These are phyloP conservation scores for Drosophila helvetica DNA, from an alignment of 2,888 invertebrate genomes.

Conservation along the genomic window DNA sequence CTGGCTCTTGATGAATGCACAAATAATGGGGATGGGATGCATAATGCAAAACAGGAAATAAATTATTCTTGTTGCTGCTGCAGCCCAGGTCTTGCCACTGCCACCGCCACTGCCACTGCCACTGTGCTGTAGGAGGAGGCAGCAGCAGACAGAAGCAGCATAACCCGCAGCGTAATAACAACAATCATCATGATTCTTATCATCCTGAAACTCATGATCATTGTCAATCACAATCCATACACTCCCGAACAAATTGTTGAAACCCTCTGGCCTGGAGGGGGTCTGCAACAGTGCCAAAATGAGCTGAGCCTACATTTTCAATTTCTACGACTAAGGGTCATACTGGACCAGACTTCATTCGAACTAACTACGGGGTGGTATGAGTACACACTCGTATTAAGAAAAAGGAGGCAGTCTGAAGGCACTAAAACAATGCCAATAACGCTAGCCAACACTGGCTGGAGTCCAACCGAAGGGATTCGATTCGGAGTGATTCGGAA, in stretches of 20 bases:
- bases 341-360: too few relatives aligned
- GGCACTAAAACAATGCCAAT: too few relatives aligned
- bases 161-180: slow-evolving; percentile 56
- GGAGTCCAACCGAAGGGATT: too few relatives aligned
- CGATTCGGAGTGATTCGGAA: too few relatives aligned
- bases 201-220: slow-evolving; percentile 29
- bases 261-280: background rate
- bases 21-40: slow-evolving; percentile 60
- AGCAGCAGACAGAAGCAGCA: slow-evolving; percentile 42
- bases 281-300: too few relatives aligned
- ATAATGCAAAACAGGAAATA: slow-evolving; percentile 73
- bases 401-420: too few relatives aligned
- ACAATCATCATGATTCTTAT: slow-evolving; percentile 62
- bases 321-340: too few relatives aligned
- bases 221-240: slow-evolving; percentile 31
- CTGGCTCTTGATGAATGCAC: slow-evolving; percentile 57
- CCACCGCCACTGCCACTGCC: slow-evolving; percentile 31
- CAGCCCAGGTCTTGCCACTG: slow-evolving; percentile 9
- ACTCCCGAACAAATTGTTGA: slow-evolving; percentile 13
- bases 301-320: too few relatives aligned
- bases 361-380: too few relatives aligned
- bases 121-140: slow-evolving; percentile 24
- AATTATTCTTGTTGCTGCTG: slow-evolving; percentile 53
- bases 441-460: too few relatives aligned
- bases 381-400: too few relatives aligned